Evolutionary conservation across 1,140 invertebrate species (phyloP).

Genomic region (Sycophaga agraensis): DNA sequence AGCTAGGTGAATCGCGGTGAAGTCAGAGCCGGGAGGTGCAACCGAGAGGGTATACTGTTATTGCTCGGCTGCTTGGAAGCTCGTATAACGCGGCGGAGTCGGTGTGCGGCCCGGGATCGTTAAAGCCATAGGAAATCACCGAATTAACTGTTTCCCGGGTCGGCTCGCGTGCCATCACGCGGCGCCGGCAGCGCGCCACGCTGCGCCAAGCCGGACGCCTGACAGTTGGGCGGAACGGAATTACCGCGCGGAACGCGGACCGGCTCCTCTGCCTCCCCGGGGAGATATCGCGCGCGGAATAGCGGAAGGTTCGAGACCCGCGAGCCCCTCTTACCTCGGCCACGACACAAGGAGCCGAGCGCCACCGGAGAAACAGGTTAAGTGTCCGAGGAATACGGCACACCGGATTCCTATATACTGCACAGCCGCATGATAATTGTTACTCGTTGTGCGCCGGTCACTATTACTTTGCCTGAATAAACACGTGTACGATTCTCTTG

Average conservation of each 20-base stretch:
- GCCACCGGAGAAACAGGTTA: too few species aligned
- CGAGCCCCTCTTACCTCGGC: too few species aligned
- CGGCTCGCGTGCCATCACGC: too few species aligned
- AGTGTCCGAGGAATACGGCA: background rate
- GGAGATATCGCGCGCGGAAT: background rate
- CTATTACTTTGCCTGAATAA: too few species aligned
- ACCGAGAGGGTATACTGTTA: background rate
- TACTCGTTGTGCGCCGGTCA: too few species aligned
- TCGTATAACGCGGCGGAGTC: background rate
- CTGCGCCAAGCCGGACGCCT: conserved; percentile 21
- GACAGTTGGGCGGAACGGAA: conserved; percentile 29
- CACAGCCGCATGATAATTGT: background rate
- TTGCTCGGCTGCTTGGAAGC: conserved; percentile 1
- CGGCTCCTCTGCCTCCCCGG: background rate
- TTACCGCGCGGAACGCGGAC: conserved; percentile 5
- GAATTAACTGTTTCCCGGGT: conserved; percentile 36
- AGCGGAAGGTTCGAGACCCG: too few species aligned
- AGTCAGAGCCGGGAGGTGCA: background rate
- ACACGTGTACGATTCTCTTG: too few species aligned
- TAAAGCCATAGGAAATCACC: conserved; percentile 35
- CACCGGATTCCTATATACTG: background rate
- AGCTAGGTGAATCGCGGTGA: too few species aligned
- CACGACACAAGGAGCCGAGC: too few species aligned
- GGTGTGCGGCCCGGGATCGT: conserved; percentile 11
- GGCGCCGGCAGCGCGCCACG: conserved; percentile 13